phyloP scores from a whole-genome alignment of 1,140 invertebrate species.

The Macrotrachela quadricornifera region DNA sequence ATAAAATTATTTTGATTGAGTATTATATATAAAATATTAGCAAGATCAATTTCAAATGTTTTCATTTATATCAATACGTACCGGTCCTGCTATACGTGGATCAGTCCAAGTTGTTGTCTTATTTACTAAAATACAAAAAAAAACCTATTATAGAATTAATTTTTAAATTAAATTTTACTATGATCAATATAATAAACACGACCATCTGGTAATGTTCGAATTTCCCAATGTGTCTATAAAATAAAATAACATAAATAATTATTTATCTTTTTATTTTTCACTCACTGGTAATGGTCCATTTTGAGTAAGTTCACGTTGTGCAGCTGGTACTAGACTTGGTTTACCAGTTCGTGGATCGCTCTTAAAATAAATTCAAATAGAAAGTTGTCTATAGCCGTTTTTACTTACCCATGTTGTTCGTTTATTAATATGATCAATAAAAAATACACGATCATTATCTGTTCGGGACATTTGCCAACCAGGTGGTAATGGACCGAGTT shows the following conservation, averaged over 20 bases:
- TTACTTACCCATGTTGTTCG: slow-evolving; percentile 41
- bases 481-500: slow-evolving; percentile 49
- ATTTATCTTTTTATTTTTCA: background rate
- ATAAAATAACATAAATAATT: too few species aligned
- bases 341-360: slow-evolving; percentile 38
- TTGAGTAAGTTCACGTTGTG: background rate
- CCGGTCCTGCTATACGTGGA: slow-evolving; percentile 77
- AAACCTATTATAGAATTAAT: background rate
- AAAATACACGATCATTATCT: slow-evolving; percentile 67
- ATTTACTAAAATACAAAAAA: slow-evolving; percentile 44
- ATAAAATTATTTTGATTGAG: too few species aligned
- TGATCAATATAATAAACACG: slow-evolving; percentile 96
- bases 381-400: too few species aligned
- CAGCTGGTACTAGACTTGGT: slow-evolving; percentile 70
- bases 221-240: slow-evolving; percentile 71
- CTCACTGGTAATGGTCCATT: slow-evolving; percentile 1
- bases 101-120: slow-evolving; percentile 97
- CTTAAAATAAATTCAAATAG: too few species aligned
- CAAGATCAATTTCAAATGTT: too few species aligned
- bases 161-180: slow-evolving; percentile 40
- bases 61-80: slow-evolving; percentile 26
- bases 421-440: slow-evolving; percentile 83
- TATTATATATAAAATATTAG: too few species aligned
- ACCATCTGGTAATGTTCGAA: slow-evolving; percentile 77
- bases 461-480: slow-evolving; percentile 88